Conservation (phyloP, 2,797 vertebrate species). For the Vireo griseus region DNA sequence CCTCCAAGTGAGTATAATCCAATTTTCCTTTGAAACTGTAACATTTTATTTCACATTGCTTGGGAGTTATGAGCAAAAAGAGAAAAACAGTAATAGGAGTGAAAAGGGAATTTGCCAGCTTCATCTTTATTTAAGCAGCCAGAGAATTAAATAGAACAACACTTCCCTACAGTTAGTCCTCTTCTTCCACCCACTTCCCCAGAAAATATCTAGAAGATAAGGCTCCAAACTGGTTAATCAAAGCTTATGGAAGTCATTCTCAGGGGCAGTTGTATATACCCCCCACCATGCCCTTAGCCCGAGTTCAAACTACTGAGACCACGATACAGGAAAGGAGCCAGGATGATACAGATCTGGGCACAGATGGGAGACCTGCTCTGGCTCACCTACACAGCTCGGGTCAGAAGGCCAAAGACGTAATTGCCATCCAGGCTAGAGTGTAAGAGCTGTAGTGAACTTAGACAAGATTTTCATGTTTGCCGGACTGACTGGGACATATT, state of each 20-base stretch:
- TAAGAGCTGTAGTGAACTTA: background rate
- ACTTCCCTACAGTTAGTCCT: background rate
- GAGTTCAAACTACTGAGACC: background rate
- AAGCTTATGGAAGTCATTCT: background rate
- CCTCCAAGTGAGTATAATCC: slow-evolving; percentile 33
- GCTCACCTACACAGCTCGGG: background rate
- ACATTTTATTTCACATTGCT: slow-evolving; percentile 35
- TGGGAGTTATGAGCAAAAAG: slow-evolving; percentile 31
- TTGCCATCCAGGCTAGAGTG: background rate
- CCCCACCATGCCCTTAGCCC: background rate
- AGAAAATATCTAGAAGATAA: background rate
- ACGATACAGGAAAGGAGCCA: background rate
- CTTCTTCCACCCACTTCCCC: background rate
- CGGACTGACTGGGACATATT: background rate
- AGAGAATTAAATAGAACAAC: slow-evolving; percentile 20
- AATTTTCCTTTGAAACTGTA: slow-evolving; percentile 49
- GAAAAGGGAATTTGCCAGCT: slow-evolving; percentile 34
- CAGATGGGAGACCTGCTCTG: background rate
- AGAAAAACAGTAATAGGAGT: slow-evolving; percentile 40
- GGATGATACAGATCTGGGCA: background rate
- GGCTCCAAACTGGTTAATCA: background rate
- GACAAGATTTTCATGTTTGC: background rate
- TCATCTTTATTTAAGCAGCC: slow-evolving; percentile 42
- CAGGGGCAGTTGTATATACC: background rate
- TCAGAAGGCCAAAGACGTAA: background rate